phyloP scores from a whole-genome alignment of 2,888 invertebrate species.

The Zelleria hepariella region DNA sequence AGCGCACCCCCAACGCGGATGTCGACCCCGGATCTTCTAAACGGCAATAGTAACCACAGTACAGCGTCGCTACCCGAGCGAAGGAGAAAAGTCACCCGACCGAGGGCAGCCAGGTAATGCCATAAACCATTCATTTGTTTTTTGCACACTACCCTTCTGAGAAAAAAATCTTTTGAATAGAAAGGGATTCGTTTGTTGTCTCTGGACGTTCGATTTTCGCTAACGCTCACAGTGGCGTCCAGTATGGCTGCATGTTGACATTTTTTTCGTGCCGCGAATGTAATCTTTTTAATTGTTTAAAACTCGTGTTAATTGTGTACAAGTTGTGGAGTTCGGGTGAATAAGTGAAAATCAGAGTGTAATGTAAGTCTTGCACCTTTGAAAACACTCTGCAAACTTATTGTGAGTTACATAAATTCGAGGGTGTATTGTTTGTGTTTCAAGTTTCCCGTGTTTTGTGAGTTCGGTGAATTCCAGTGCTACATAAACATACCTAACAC shows the following conservation, averaged over 20 bases:
- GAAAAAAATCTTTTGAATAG: neutral
- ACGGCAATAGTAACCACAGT: constrained; percentile 66
- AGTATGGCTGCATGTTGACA: neutral
- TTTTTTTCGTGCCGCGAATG: neutral
- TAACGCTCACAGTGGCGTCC: neutral
- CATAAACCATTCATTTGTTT: constrained; percentile 7
- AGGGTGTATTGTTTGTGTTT: too few relatives aligned
- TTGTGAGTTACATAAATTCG: too few relatives aligned
- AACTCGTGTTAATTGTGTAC: neutral
- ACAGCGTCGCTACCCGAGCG: constrained; percentile 60
- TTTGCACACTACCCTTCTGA: neutral
- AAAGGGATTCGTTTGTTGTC: neutral
- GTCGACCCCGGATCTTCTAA: constrained; percentile 59
- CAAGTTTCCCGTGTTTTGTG: too few relatives aligned
- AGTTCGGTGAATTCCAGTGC: too few relatives aligned
- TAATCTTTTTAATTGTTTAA: neutral
- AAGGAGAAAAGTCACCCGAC: constrained; percentile 50
- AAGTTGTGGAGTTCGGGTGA: neutral
- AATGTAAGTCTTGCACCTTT: too few relatives aligned
- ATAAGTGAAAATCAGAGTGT: neutral
- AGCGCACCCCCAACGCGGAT: constrained; percentile 64
- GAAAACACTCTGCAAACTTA: too few relatives aligned
- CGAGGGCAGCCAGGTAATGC: constrained; percentile 44
- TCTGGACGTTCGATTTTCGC: neutral
- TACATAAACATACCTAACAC: too few relatives aligned